A percentile compares a stretch with the other conserved stretches of the same genome.
These are phyloP conservation scores for Drosophila vallismaia DNA, from an alignment of 2,888 invertebrate species.

Conservation along the genomic window DNA sequence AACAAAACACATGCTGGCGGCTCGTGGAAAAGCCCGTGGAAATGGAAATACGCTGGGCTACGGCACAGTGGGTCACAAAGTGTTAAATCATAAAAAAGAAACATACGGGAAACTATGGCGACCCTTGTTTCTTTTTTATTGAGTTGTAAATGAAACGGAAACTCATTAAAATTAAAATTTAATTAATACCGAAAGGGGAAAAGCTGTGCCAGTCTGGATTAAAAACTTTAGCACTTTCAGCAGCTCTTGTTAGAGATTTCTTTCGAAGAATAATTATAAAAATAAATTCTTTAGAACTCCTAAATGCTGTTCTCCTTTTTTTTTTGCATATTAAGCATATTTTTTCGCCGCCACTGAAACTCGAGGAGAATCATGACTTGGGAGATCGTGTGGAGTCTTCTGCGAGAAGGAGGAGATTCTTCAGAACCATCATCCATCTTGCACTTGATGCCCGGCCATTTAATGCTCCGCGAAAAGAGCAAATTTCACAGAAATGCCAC, in stretches of 20 bases:
- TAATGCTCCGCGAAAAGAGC: conserved; percentile 7
- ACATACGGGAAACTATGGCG: not conserved
- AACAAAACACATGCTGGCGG: conserved; percentile 39
- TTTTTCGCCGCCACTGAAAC: conserved; percentile 28
- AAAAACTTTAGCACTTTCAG: too few relatives aligned
- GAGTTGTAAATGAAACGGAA: conserved; percentile 5
- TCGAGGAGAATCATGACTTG: conserved; percentile 3
- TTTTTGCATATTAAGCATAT: conserved; percentile 16
- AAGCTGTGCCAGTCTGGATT: not conserved
- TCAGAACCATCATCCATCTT: conserved; percentile 28
- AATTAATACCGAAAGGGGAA: not conserved
- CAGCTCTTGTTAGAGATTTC: conserved; percentile 12
- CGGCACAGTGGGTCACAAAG: conserved; percentile 32
- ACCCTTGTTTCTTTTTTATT: not conserved
- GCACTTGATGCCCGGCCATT: conserved; percentile 28
- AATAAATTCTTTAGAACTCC: conserved; percentile 29
- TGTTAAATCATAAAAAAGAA: conserved; percentile 7
- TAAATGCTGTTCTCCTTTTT: not conserved
- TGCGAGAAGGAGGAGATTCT: conserved; percentile 2
- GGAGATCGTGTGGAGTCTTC: not conserved
- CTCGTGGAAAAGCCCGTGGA: conserved; percentile 8
- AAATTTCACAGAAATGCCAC: too few relatives aligned
- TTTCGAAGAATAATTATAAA: conserved; percentile 28
- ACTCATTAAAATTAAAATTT: conserved; percentile 3
- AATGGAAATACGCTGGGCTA: not conserved